Evolutionary conservation across 2,797 vertebrate species (phyloP).

Genomic region (Notolabrus celidotus): DNA sequence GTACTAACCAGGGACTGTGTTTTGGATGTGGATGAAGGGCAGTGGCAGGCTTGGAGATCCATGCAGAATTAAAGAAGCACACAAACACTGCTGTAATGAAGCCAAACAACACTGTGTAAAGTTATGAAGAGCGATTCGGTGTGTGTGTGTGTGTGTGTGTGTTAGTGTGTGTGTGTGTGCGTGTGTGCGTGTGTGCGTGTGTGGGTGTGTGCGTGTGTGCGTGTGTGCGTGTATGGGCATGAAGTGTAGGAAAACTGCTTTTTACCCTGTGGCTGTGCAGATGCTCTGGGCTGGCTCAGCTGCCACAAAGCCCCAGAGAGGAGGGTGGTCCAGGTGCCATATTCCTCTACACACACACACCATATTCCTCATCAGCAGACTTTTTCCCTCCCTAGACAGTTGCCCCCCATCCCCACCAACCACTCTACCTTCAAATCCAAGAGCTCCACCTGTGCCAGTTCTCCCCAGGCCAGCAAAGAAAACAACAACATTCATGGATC

Average conservation of each 20-base stretch:
- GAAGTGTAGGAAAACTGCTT: slow-evolving; percentile 65
- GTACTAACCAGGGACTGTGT: slow-evolving; percentile 55
- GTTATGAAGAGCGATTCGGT: slow-evolving; percentile 41
- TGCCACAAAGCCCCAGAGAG: slow-evolving; percentile 77
- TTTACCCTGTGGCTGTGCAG: slow-evolving; percentile 84
- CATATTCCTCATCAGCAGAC: slow-evolving; percentile 59
- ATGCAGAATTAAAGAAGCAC: slow-evolving; percentile 53
- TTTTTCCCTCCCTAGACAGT: slow-evolving; percentile 51
- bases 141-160: too few relatives aligned
- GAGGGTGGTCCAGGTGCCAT: slow-evolving; percentile 78
- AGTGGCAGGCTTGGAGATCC: slow-evolving; percentile 44
- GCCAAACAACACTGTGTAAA: slow-evolving; percentile 54
- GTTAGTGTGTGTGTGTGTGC: slow-evolving; percentile 31
- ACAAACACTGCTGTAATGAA: slow-evolving; percentile 47
- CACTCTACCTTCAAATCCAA: slow-evolving; percentile 53
- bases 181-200: slow-evolving; percentile 36
- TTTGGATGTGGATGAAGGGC: slow-evolving; percentile 64
- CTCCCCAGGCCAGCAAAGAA: slow-evolving; percentile 62
- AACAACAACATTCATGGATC: slow-evolving; percentile 67
- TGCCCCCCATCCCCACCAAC: slow-evolving; percentile 34
- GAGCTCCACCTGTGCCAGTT: slow-evolving; percentile 74
- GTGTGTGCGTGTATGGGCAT: slow-evolving; percentile 42
- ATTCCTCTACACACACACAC: slow-evolving; percentile 52
- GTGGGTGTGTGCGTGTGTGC: slow-evolving; percentile 32
- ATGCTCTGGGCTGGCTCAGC: slow-evolving; percentile 83